Base-by-base conservation (phyloP, 2,113 vertebrate species). In the Artemisiospiza belli region DNA sequence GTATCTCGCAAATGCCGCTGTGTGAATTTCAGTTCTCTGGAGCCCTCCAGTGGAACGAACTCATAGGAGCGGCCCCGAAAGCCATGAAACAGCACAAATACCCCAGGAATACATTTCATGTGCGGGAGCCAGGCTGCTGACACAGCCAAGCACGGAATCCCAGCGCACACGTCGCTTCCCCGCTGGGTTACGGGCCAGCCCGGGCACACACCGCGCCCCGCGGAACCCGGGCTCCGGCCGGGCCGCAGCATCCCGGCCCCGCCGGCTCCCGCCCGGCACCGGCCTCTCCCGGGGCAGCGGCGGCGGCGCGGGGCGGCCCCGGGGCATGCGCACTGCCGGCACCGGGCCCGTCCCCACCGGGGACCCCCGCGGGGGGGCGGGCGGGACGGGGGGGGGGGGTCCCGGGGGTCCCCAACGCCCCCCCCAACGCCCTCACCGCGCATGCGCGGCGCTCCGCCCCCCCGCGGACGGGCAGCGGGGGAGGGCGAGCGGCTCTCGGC, bases 121-220 rank as follows among this genome's bases (percentile, higher is more conserved):
- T 7, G 85, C 74, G 25, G 37, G 0, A 43, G 24, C 43, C 62
- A 4, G 46, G 74, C 55, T 47, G 74, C 0, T 47, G 78, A 46
- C 69, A 70, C 21, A 4, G 70, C 17, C 84, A 25, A 2, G 49
- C 7, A 7, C 49, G 28, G 5, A 61, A 19, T 5, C 54, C 66
- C 4, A 33, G 41, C 0, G 41, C 64, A 61, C 62, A n/a, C 8
- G 54, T 3, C 5, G 78, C 66, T 49, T 7, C 20, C 62, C 74
- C 35, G 23, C 76, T 0, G 2, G 52, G 57, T 9, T 64, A 35
- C 41, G 3, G 57, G 21, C 54, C 21, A 6, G 9, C 4, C 0
- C 5, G 5, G 24, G 54, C 0, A 1, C 14, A 4, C 3, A 0
- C 19, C 6, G 22, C 6, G 31, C 55, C 19, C 37, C 4, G 67